These are phyloP conservation scores for Pseudomyrmex dendroicus DNA, from an alignment of 1,140 invertebrate species.

Conservation along the genomic window DNA sequence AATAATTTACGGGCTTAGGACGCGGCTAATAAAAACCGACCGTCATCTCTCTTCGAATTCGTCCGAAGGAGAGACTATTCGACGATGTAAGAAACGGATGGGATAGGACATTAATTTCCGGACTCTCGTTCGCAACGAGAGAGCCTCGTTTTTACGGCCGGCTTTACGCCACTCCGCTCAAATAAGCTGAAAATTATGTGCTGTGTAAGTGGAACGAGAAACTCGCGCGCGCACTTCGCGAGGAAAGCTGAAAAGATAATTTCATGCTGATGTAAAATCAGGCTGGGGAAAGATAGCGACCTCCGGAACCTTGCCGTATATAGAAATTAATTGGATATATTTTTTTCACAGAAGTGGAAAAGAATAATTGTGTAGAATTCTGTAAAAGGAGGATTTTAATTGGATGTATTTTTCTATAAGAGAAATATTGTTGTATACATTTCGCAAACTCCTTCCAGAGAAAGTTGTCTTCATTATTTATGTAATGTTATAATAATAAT, in stretches of 20 bases:
- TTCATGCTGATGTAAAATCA: conserved; percentile 41
- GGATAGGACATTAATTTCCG: conserved; percentile 70
- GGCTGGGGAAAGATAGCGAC: conserved; percentile 13
- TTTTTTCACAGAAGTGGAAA: not conserved
- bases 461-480: too few relatives aligned
- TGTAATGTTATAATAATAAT: too few relatives aligned
- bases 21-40: conserved; percentile 38
- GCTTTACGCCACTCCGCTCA: conserved; percentile 61
- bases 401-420: too few relatives aligned
- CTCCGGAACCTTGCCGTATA: not conserved
- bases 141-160: conserved; percentile 62
- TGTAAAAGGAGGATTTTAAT: too few relatives aligned
- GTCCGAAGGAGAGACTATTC: not conserved
- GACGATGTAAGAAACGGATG: conserved; percentile 39
- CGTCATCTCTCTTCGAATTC: conserved; percentile 15
- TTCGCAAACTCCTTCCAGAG: too few relatives aligned
- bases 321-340: conserved; percentile 38
- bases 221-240: not conserved
- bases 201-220: conserved; percentile 53
- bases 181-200: conserved; percentile 68
- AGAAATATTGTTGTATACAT: too few relatives aligned
- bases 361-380: too few relatives aligned
- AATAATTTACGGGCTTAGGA: not conserved
- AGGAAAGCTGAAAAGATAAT: conserved; percentile 42
- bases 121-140: conserved; percentile 59